Percentiles rank a stretch among this genome's conserved stretches.
phyloP scores from a whole-genome alignment of 2,888 invertebrate species.

The Rhorus exstirpatorius region DNA sequence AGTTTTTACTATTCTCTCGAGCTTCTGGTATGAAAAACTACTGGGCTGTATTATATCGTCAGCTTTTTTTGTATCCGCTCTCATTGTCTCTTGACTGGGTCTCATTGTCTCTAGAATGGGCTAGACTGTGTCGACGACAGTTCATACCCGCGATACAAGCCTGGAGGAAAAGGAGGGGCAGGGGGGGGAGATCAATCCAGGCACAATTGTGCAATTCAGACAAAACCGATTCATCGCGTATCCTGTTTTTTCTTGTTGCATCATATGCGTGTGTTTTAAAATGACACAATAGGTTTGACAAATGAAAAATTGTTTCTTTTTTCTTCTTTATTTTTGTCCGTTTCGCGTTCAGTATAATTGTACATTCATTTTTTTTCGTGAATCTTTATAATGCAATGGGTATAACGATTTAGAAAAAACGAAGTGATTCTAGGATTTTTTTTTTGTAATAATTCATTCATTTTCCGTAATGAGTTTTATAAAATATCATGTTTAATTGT shows the following conservation, averaged over 20 bases:
- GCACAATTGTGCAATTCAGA: slow-evolving; percentile 47
- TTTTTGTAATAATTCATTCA: not conserved
- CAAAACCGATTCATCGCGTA: slow-evolving; percentile 37
- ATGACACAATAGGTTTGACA: not conserved
- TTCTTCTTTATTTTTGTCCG: not conserved
- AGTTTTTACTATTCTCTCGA: slow-evolving; percentile 11
- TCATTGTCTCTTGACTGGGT: slow-evolving; percentile 49
- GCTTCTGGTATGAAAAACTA: slow-evolving; percentile 12
- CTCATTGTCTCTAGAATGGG: slow-evolving; percentile 45
- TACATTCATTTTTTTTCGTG: too few species aligned
- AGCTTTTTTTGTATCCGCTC: slow-evolving; percentile 40
- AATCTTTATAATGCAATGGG: too few species aligned
- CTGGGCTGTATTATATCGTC: slow-evolving; percentile 22
- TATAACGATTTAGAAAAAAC: too few species aligned
- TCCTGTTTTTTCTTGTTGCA: slow-evolving; percentile 7
- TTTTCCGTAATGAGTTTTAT: not conserved
- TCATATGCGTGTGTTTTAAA: not conserved
- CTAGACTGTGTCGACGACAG: slow-evolving; percentile 51
- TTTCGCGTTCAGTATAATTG: too few species aligned
- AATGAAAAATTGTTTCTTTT: not conserved
- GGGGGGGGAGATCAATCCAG: slow-evolving; percentile 40
- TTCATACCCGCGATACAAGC: slow-evolving; percentile 17
- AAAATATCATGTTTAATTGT: not conserved
- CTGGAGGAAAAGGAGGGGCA: too few species aligned
- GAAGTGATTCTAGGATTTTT: too few species aligned